Conservation (phyloP, 2,113 vertebrate genomes). For the Girardinichthys multiradiatus region DNA sequence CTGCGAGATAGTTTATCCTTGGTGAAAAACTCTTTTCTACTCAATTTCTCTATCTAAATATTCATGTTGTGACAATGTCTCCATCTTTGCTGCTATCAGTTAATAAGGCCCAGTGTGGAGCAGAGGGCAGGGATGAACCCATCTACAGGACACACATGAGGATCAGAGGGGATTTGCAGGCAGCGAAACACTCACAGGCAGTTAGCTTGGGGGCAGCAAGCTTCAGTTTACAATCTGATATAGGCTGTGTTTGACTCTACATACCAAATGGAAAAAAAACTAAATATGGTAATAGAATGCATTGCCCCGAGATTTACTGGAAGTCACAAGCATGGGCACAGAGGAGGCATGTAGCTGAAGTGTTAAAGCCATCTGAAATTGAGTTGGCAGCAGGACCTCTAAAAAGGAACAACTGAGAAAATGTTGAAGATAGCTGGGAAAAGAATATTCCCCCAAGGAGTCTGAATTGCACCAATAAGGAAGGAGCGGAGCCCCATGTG, state of each 20-base stretch:
- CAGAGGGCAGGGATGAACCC: conserved; percentile 60
- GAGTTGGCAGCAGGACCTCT: conserved; percentile 44
- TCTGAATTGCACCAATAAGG: conserved; percentile 41
- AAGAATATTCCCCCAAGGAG: conserved; percentile 36
- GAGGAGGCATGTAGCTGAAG: conserved; percentile 31
- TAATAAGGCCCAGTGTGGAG: conserved; percentile 72
- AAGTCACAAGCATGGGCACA: conserved; percentile 20
- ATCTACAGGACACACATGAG: conserved; percentile 61
- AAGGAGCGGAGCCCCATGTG: conserved; percentile 37
- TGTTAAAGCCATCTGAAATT: conserved; percentile 48
- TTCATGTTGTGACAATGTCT: conserved; percentile 64
- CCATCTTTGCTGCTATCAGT: conserved; percentile 76
- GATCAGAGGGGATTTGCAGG: conserved; percentile 54
- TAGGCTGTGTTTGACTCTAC: conserved; percentile 35
- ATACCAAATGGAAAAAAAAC: conserved; percentile 36
- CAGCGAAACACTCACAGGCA: conserved; percentile 45
- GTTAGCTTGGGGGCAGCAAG: conserved; percentile 19
- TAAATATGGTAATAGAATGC: conserved; percentile 45
- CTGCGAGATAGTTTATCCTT: conserved; percentile 4
- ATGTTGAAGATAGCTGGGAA: conserved; percentile 21
- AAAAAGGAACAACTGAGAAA: conserved; percentile 32
- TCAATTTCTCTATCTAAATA: conserved; percentile 28
- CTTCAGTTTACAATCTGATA: conserved; percentile 39
- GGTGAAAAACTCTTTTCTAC: conserved; percentile 21
- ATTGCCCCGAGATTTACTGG: conserved; percentile 35